Base-by-base conservation (phyloP, 2,797 vertebrate genomes). In the Todus mexicanus region DNA sequence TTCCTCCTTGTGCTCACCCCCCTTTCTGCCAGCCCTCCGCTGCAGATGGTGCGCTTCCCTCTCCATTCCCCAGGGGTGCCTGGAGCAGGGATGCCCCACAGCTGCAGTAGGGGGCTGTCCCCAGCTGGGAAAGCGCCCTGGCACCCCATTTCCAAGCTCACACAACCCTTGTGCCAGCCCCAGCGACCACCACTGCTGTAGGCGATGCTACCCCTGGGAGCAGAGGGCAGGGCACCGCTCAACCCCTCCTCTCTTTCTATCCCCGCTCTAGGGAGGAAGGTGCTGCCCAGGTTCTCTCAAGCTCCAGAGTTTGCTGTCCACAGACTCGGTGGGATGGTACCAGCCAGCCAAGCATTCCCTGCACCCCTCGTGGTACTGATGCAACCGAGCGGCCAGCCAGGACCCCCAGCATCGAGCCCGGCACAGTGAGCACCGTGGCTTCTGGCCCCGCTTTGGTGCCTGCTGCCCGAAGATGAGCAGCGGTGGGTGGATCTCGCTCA, bases 401-500 rank as follows among this genome's bases (percentile, higher is more conserved):
- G 7, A 84, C 26, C n/a, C 1, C 38, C 5, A 4, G 65, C 23
- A 3, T 81, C 1, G 31, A 91, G 80, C 64, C 60, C 11, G 20
- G 86, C 84, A 61, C 57, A 0, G 21, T 26, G 40, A 85, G 33
- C 2, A 0, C 60, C 9, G 83, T 1, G 4, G 70, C 69, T 38
- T 2, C 50, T 40, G 68, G 72, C 51, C 72, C 75, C 2, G 1
- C 17, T 11, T 7, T 18, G 15, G 63, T 48, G 54, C 29, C 60
- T 12, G 22, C 53, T 9, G 4, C 78, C 65, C 64, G 1, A 95
- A 97, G 64, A 99, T 99, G 99, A 97, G 97, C 6, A 98, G 99
- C 96, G 96, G 96, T 23, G 97, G 71, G 82, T 99, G 99, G 98
- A 98, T 98, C 68, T 98, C 98, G 31, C 98, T 99, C 96, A 99